Evolutionary conservation across 2,797 vertebrate genomes (phyloP).

Genomic region (Tamandua tetradactyla): DNA sequence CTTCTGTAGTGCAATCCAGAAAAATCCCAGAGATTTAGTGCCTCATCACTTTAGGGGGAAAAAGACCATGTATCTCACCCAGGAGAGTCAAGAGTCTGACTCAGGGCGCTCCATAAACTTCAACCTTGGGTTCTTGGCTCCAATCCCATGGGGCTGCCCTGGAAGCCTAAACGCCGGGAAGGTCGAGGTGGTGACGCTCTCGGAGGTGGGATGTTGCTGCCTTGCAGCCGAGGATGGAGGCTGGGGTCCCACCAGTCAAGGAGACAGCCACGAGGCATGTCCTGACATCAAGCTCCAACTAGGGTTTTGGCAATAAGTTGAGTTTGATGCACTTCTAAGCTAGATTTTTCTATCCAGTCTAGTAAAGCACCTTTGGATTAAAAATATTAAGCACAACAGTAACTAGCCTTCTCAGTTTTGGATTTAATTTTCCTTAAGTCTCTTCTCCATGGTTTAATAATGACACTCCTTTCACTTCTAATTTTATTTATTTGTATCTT

Average conservation of each 20-base stretch:
- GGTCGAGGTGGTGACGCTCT: conserved; percentile 77
- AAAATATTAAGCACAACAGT: conserved; percentile 87
- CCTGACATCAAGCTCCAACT: conserved; percentile 81
- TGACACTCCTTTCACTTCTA: too few species aligned
- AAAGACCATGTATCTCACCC: conserved; percentile 82
- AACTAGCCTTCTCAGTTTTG: conserved; percentile 84
- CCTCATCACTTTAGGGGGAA: conserved; percentile 84
- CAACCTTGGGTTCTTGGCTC: conserved; percentile 74
- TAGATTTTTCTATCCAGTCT: conserved; percentile 87
- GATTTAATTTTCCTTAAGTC: conserved; percentile 80
- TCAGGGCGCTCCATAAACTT: conserved; percentile 65
- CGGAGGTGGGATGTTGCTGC: too few species aligned
- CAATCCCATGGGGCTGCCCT: conserved; percentile 80
- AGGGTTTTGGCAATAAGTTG: conserved; percentile 85
- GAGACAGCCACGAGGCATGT: conserved; percentile 70
- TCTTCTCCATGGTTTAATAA: conserved; percentile 86
- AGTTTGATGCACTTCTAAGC: conserved; percentile 81
- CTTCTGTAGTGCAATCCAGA: conserved; percentile 88
- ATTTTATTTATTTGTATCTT: too few species aligned
- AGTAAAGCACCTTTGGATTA: conserved; percentile 91
- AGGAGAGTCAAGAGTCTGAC: conserved; percentile 80
- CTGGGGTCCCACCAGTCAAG: conserved; percentile 64
- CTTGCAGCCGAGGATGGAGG: too few species aligned
- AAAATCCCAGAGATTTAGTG: conserved; percentile 87
- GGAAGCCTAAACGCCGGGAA: conserved; percentile 81